A percentile compares a stretch with the other conserved stretches of the same genome.
These are phyloP conservation scores for Delia radicum DNA, from an alignment of 1,140 invertebrate species.

Conservation along the genomic window DNA sequence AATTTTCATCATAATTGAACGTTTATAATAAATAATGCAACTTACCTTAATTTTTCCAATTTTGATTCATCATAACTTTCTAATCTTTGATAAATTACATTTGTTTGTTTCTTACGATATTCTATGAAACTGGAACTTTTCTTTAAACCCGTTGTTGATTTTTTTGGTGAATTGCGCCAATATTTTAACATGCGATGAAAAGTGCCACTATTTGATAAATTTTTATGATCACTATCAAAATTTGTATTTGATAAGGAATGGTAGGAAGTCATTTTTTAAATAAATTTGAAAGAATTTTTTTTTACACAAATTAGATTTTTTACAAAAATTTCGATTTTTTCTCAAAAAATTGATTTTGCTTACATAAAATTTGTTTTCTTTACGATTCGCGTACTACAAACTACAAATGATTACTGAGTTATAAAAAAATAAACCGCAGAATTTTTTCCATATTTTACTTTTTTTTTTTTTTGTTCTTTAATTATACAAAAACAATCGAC, in stretches of 20 bases:
- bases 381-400: background rate
- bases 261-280: constrained; percentile 19
- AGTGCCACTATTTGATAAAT: background rate
- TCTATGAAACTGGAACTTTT: constrained; percentile 50
- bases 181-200: constrained; percentile 43
- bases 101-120: constrained; percentile 33
- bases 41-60: constrained; percentile 44
- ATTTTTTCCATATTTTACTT: background rate
- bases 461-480: background rate
- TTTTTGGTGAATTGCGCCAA: constrained; percentile 46
- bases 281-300: background rate
- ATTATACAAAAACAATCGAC: background rate
- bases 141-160: constrained; percentile 37
- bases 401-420: background rate
- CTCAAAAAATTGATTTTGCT: background rate
- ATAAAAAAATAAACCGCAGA: background rate
- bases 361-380: background rate
- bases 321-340: background rate
- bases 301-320: background rate
- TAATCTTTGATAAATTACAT: constrained; percentile 39
- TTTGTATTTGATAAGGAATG: background rate
- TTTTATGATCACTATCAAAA: constrained; percentile 12
- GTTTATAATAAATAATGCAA: background rate
- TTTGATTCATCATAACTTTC: constrained; percentile 47
- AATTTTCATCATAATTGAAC: background rate